Evolutionary conservation across 1,140 invertebrate species (phyloP), one percentile per base, ranked within the genome.

Genomic region (Drosophila bipectinata): DNA sequence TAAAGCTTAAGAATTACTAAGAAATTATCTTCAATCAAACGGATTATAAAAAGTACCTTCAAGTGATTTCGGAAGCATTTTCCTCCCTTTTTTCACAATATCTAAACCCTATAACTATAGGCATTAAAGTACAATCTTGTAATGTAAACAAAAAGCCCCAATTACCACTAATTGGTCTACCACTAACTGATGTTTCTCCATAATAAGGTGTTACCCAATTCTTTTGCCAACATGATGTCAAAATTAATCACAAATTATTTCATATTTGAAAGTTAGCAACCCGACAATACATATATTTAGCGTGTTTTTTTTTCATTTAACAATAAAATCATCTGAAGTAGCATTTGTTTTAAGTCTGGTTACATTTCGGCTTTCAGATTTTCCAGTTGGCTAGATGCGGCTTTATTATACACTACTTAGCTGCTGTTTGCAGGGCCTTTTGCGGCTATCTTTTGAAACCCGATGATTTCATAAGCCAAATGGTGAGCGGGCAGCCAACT

Each of bases 361-460:
- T 67, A 45, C 44, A 24, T 58, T 69, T 69, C 47, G 52, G 73
- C 81, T 87, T 68, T 87, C 74, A 78, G 74, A 85, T 87, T 85
- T 85, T 85, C 81, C 81, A 78, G 78, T 63, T 87, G 64, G 73
- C 55, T 78, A 67, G 21, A 72, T 37, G 60, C 61, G 52, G 74
- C 58, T 61, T 73, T 51, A 53, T 66, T 57, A 39, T 66, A 49
- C 32, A 15, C 21, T 54, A 51, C 60, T 58, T 39, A 58, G 51
- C 54, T 57, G 48, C 47, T 47, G 48, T 41, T 75, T 58, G 73
- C 59, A 53, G 18, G 41, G 66, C 75, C 74, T 69, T 78, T 30
- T 62, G 69, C 59, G 67, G 64, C 57, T 67, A 78, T 68, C 60
- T 87, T 85, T 82, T 87, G 83, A 87, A 85, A 87, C 66, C 69